These are phyloP conservation scores for Tragelaphus oryx DNA, from an alignment of 2,797 vertebrate genomes.

Conservation along the genomic window DNA sequence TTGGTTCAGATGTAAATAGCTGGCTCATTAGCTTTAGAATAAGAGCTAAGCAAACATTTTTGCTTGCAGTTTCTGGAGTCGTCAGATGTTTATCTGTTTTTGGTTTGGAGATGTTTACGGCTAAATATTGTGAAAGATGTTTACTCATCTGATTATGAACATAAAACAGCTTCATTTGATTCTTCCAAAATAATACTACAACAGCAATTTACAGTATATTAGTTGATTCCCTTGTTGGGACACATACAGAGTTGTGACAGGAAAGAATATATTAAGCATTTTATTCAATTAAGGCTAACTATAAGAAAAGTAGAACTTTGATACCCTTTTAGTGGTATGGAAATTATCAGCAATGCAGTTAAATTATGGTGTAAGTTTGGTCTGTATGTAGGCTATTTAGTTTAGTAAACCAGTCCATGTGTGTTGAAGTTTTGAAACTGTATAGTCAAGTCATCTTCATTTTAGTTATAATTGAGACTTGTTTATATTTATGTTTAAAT, in stretches of 20 bases:
- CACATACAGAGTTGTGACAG: neutral
- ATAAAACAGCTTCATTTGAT: constrained; percentile 18
- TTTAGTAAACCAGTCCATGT: neutral
- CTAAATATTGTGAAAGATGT: constrained; percentile 25
- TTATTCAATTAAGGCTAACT: neutral
- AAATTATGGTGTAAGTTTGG: neutral
- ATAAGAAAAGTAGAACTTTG: neutral
- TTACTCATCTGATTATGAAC: constrained; percentile 31
- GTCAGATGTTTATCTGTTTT: neutral
- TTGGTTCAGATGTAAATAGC: neutral
- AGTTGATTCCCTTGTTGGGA: neutral
- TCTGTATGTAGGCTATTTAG: neutral
- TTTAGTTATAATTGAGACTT: constrained; percentile 27
- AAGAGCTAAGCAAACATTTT: constrained; percentile 2
- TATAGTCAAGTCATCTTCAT: neutral
- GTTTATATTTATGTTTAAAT: neutral
- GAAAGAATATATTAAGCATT: neutral
- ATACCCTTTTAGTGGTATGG: neutral
- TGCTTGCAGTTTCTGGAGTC: constrained; percentile 2
- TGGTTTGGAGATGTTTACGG: constrained; percentile 36
- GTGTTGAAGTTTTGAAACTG: neutral
- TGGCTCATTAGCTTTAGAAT: neutral
- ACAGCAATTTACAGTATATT: neutral
- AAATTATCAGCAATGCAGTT: neutral
- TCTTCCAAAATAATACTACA: constrained; percentile 21